phyloP scores from a whole-genome alignment of 2,113 vertebrate genomes.

The Noctilio leporinus region DNA sequence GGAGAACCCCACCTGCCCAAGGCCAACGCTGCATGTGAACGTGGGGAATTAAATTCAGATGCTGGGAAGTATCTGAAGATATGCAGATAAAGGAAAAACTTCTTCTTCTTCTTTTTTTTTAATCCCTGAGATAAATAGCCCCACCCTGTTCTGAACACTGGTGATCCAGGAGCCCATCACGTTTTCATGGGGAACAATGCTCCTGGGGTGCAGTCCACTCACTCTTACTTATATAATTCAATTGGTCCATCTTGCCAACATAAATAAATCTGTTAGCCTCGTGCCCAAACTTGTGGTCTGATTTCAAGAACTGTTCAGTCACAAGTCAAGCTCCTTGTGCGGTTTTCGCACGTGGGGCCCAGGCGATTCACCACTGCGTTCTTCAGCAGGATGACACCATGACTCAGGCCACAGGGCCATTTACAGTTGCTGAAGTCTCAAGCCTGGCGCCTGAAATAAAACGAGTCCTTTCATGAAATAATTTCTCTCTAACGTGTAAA shows the following conservation, averaged over 20 bases:
- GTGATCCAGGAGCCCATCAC: slow-evolving; percentile 54
- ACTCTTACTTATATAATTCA: slow-evolving; percentile 66
- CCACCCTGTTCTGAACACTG: neutral
- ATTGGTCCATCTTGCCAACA: slow-evolving; percentile 46
- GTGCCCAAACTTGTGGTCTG: slow-evolving; percentile 62
- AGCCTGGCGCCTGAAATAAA: neutral
- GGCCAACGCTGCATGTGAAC: neutral
- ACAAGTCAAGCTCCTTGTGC: slow-evolving; percentile 54
- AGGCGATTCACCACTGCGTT: neutral
- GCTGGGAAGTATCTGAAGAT: neutral
- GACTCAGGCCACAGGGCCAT: neutral
- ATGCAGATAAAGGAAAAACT: neutral
- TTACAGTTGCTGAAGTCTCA: neutral
- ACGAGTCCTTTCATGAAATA: neutral
- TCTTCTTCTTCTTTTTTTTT: neutral
- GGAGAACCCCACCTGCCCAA: neutral
- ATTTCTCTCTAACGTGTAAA: neutral
- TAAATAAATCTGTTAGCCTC: neutral
- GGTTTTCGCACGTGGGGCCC: slow-evolving; percentile 23
- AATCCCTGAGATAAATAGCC: neutral
- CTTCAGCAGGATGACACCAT: neutral
- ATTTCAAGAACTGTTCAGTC: slow-evolving; percentile 63
- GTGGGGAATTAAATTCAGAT: neutral
- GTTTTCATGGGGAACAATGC: slow-evolving; percentile 11
- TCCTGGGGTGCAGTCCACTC: slow-evolving; percentile 45